Conservation (phyloP, 2,797 vertebrate species). For the Chromis chromis region DNA sequence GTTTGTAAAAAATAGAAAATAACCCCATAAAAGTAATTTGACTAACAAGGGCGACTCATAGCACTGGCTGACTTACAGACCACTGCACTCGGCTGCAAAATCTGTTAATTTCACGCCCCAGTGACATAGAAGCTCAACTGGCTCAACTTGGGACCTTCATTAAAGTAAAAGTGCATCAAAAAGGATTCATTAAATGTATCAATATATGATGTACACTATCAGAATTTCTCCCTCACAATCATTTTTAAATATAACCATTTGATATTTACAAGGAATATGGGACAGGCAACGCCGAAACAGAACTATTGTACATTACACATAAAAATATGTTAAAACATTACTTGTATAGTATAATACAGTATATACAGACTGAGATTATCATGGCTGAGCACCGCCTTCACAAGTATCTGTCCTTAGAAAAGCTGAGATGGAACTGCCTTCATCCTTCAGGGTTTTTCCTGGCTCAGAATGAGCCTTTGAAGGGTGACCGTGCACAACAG, state of each 20-base stretch:
- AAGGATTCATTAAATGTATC: conserved; percentile 39
- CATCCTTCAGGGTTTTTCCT: no score
- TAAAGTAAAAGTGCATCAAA: conserved; percentile 65
- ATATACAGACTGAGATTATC: conserved; percentile 27
- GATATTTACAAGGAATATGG: conserved; percentile 41
- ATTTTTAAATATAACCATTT: conserved; percentile 35
- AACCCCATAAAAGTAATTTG: conserved; percentile 1
- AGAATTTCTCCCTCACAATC: conserved; percentile 7
- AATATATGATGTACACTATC: conserved; percentile 18
- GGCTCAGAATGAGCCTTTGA: no score
- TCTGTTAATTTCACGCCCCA: background rate
- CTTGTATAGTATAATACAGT: no score
- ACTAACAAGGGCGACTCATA: background rate
- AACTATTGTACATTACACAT: conserved; percentile 27
- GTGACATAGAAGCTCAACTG: conserved; percentile 14
- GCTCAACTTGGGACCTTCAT: conserved; percentile 42
- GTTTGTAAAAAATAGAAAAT: background rate
- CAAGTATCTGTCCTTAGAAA: conserved; percentile 2
- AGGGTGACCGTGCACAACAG: no score
- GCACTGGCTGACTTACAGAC: background rate
- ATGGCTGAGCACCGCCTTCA: conserved; percentile 22
- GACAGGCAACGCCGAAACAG: conserved; percentile 36
- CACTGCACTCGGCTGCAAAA: background rate
- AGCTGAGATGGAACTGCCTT: background rate
- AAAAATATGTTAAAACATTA: conserved; percentile 42